These are phyloP conservation scores for Galagoides demidoff DNA, from an alignment of 2,797 vertebrate genomes.

Conservation along the genomic window DNA sequence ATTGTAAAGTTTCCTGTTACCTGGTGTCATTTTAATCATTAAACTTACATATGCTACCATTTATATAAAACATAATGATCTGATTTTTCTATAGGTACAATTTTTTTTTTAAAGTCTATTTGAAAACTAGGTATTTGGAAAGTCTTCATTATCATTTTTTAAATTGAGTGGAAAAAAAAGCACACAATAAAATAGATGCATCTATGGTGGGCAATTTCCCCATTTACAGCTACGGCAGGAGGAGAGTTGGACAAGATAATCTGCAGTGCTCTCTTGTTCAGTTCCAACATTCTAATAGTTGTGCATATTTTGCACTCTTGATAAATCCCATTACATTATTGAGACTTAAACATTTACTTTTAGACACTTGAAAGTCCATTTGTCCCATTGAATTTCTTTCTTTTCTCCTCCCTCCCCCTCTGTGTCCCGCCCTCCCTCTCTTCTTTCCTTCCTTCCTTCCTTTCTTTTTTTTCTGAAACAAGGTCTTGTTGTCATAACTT, in stretches of 20 bases:
- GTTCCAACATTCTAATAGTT: not conserved
- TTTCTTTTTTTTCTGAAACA: too few species aligned
- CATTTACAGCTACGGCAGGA: not conserved
- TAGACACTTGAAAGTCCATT: not conserved
- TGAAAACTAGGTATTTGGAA: constrained; percentile 19
- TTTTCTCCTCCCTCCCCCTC: too few species aligned
- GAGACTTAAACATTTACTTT: not conserved
- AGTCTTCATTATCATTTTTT: not conserved
- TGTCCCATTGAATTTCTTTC: not conserved
- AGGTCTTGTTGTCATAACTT: too few species aligned
- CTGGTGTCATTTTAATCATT: not conserved
- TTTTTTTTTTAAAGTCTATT: not conserved
- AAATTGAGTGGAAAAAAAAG: not conserved
- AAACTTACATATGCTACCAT: not conserved
- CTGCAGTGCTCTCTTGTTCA: not conserved
- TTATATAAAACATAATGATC: not conserved
- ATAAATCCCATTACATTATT: not conserved
- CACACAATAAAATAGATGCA: not conserved
- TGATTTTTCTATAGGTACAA: not conserved
- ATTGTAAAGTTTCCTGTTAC: not conserved
- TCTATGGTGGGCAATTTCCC: not conserved
- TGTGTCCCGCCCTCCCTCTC: too few species aligned
- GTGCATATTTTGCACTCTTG: not conserved
- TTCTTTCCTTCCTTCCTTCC: too few species aligned
- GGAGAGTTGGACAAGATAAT: not conserved